Base-by-base conservation (phyloP, 2,888 invertebrate species). In the Ophioninae sp. region DNA sequence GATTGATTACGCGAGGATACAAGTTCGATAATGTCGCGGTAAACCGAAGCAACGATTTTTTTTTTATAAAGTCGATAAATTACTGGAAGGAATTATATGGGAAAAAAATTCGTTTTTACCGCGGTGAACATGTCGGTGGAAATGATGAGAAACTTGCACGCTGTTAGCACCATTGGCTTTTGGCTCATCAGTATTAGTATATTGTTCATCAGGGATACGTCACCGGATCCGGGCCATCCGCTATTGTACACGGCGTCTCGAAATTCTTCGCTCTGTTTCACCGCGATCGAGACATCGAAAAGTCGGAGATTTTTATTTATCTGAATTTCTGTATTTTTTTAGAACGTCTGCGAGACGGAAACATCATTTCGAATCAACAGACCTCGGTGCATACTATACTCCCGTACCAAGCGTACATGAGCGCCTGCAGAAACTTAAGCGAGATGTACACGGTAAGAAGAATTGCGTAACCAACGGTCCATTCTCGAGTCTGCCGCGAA, bases 101-200 rank as follows among this genome's bases (percentile, higher is more conserved):
- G 30, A 6, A 41, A 41, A 7, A 0, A 7, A 44, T 30, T 58
- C 41, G 10, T 30, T 51, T 65, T 85, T 80, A 89, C 90, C 83
- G 83, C 81, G 2, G 85, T 69, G 61, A 90, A 89, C 86, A 89
- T 87, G n/a, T 86, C 87, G 58, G 89, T 84, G 7, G 88, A 86
- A 17, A 90, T 71, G 13, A 73, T 58, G 75, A 88, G 85, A 71
- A 88, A 82, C 56, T 84, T 84, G 67, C 86, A 85, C 0, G 86
- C 89, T 37, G 82, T 87, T 7, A 90, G 51, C 39, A 67, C 23
- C 1, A 90, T 74, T 20, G 89, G 88, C 44, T 85, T 88, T 72
- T 90, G 89, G 65, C 75, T 84, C 13, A 88, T 83, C 20, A 88
- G 79, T 10, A 89, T 63, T 0, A 86, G 41, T 44, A 90, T 39